Evolutionary conservation across 2,888 invertebrate genomes (phyloP), one percentile per base, ranked within the genome.

Genomic region (Luperina testacea): DNA sequence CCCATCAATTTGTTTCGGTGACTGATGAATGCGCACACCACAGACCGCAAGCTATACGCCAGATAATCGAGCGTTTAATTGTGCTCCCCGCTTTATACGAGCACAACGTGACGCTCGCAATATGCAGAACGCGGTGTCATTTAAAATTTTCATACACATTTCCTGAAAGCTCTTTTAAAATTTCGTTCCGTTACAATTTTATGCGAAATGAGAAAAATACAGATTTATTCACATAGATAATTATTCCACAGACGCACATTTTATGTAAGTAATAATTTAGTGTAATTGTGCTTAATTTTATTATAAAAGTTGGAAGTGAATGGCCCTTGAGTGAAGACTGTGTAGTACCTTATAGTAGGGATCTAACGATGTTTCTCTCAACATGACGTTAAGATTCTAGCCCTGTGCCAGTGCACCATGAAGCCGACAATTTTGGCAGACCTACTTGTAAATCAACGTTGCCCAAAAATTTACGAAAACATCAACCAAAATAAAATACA

Each of bases 1-100:
- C 90, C 91, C 92, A 91, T 93, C 94, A 94, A 94, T 94, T 93
- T 90, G 92, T 92, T 90, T 86, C 89, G 90, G 90, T 89, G 89
- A 88, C 87, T 90, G 91, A 91, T 88, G 89, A 89, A 91, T 90
- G 89, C 87, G 89, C 74, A 61, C 77, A 69, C 78, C 77, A 77
- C 81, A 80, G 73, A 78, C 80, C 87, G 67, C 81, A 82, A 80
- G 79, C 80, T 74, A 72, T 79, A 86, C 82, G 81, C 81, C 72
- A 64, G 63, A 89, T 87, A 87, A 89, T 86, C 90, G 86, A 75
- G 68, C 78, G 65, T 87, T 86, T 85, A 90, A 87, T 89, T 90
- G 84, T 87, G 63, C 78, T 72, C 69, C 64, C 72, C 75, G 71
- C 72, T 84, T 77, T 73, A 85, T 75, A 72, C 42, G 61, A 63